phyloP scores from a whole-genome alignment of 2,113 vertebrate species.

The Meleagris gallopavo region DNA sequence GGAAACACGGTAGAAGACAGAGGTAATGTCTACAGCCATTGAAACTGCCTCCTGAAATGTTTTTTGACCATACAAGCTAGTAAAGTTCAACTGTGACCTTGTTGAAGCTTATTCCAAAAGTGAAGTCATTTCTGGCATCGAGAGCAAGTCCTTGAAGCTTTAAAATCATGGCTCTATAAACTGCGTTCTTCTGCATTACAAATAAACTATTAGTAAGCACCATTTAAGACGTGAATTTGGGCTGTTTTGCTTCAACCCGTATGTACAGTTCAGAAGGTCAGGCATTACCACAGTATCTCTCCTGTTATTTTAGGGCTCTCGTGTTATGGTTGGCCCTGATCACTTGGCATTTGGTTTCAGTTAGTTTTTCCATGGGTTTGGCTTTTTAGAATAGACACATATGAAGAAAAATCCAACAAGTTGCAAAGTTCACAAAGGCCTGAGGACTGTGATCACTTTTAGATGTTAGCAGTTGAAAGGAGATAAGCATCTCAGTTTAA shows the following conservation, averaged over 20 bases:
- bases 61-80: conserved; percentile 61
- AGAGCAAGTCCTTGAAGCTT: conserved; percentile 9
- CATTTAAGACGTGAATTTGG: conserved; percentile 30
- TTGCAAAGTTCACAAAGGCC: conserved; percentile 63
- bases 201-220: conserved; percentile 32
- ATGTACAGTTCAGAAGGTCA: conserved; percentile 75
- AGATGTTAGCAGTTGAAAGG: neutral
- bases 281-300: conserved; percentile 72
- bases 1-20: neutral
- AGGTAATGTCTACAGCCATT: conserved; percentile 24
- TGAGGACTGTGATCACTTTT: conserved; percentile 25
- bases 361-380: conserved; percentile 77
- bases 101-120: conserved; percentile 45
- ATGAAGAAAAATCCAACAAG: conserved; percentile 70
- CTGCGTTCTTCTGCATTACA: conserved; percentile 25
- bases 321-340: conserved; percentile 74
- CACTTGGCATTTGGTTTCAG: conserved; percentile 73
- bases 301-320: conserved; percentile 77
- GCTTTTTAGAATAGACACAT: conserved; percentile 68
- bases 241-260: conserved; percentile 67
- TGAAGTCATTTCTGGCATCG: conserved; percentile 57
- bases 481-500: neutral
- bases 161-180: conserved; percentile 38
- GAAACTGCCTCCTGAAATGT: conserved; percentile 22
- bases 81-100: conserved; percentile 43